phyloP scores from a whole-genome alignment of 2,797 vertebrate species.

The Coregonus ussuriensis region DNA sequence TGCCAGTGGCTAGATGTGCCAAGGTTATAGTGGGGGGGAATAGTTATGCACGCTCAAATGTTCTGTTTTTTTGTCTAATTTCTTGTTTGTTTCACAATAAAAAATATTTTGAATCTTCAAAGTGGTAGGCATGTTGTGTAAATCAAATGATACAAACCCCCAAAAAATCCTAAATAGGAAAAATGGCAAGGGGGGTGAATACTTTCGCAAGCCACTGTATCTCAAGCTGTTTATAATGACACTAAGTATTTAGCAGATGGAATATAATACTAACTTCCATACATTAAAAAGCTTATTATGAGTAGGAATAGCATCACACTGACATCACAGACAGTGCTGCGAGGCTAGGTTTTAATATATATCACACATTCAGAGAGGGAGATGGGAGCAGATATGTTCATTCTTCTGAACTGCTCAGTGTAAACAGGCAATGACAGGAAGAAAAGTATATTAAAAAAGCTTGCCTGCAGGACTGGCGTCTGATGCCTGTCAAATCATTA shows the following conservation, averaged over 20 bases:
- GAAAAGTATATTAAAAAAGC: conserved; percentile 76
- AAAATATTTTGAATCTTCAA: too few species aligned
- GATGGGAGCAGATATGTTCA: conserved; percentile 69
- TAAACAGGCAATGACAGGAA: conserved; percentile 81
- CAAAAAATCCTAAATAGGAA: too few species aligned
- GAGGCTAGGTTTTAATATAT: conserved; percentile 71
- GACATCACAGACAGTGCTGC: conserved; percentile 54
- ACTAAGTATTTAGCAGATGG: conserved; percentile 1
- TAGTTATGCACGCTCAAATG: too few species aligned
- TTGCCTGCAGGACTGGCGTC: conserved; percentile 72
- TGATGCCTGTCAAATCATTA: conserved; percentile 86
- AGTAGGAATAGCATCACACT: conserved; percentile 37
- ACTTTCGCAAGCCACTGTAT: too few species aligned
- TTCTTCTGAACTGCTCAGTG: conserved; percentile 73
- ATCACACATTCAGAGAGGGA: conserved; percentile 62
- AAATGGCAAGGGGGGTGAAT: too few species aligned
- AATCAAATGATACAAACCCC: too few species aligned
- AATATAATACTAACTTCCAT: background rate
- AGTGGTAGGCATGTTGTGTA: too few species aligned
- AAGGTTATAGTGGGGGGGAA: too few species aligned
- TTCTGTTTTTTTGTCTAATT: too few species aligned
- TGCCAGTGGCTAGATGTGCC: too few species aligned
- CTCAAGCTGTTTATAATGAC: conserved; percentile 15
- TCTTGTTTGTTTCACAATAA: too few species aligned
- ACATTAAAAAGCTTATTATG: conserved; percentile 28